Evolutionary conservation across 64 coral and sea anemone species (phyloP).

Genomic region (Pocillopora damicornis): DNA sequence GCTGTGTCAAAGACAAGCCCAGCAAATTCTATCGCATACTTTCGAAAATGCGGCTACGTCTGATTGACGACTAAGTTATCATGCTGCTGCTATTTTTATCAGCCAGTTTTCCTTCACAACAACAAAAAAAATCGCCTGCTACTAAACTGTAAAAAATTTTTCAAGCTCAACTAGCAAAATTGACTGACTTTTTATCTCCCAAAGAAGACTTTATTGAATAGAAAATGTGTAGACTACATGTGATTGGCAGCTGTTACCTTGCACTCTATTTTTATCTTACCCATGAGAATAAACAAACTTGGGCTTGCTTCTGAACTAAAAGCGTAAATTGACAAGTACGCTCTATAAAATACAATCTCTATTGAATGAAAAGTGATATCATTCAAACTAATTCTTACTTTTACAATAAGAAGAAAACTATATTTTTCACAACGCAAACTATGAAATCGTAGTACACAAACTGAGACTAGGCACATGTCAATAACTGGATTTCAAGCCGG

Average conservation of each 20-base stretch:
- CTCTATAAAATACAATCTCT: constrained; percentile 6
- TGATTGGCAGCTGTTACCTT: constrained; percentile 29
- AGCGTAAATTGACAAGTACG: background rate
- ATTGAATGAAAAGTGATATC: constrained; percentile 13
- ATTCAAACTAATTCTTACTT: constrained; percentile 20
- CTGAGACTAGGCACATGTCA: background rate
- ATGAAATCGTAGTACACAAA: background rate
- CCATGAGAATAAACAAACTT: constrained; percentile 10
- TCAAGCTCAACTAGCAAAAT: too few relatives aligned
- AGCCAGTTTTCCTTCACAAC: background rate
- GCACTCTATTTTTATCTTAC: constrained; percentile 21
- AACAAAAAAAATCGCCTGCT: background rate
- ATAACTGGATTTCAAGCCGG: background rate
- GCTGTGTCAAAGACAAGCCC: too few relatives aligned
- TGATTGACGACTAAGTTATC: background rate
- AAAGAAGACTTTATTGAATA: too few relatives aligned
- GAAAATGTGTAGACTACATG: too few relatives aligned
- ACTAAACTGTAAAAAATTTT: too few relatives aligned
- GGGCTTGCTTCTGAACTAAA: background rate
- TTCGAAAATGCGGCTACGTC: too few relatives aligned
- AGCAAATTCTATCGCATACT: too few relatives aligned
- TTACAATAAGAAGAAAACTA: constrained; percentile 6
- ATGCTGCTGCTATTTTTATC: too few relatives aligned
- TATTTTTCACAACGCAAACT: background rate
- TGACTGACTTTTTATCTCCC: too few relatives aligned